phyloP scores from a whole-genome alignment of 2,888 invertebrate species.

The Dioctria rufipes region DNA sequence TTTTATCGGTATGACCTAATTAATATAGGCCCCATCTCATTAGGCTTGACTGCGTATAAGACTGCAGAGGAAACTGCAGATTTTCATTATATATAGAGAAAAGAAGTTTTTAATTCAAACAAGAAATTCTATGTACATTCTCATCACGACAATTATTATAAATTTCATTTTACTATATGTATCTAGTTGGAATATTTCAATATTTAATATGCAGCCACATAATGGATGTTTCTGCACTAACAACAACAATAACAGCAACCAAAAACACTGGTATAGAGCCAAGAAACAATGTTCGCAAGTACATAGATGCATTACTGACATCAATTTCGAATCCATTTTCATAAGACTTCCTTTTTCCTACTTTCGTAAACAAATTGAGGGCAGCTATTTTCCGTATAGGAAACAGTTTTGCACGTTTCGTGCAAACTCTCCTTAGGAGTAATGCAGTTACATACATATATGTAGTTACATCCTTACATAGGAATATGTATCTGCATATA shows the following conservation, averaged over 20 bases:
- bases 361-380: constrained; percentile 22
- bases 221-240: not conserved
- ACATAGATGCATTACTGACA: not conserved
- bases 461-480: not conserved
- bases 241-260: not conserved
- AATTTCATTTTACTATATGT: too few species aligned
- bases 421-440: not conserved
- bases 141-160: too few species aligned
- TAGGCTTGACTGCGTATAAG: constrained; percentile 14
- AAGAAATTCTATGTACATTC: not conserved
- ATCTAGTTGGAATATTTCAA: too few species aligned
- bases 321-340: constrained; percentile 21
- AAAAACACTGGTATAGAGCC: constrained; percentile 1
- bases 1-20: constrained; percentile 52
- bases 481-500: constrained; percentile 24
- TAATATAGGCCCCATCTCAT: constrained; percentile 2
- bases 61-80: not conserved
- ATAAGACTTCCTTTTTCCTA: constrained; percentile 10
- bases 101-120: constrained; percentile 30
- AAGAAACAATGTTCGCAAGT: not conserved
- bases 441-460: too few species aligned
- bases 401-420: not conserved
- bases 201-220: too few species aligned
- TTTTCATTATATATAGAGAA: not conserved
- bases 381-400: constrained; percentile 8